Conservation (phyloP, 2,113 vertebrate genomes). For the Coracopsis vasa region DNA sequence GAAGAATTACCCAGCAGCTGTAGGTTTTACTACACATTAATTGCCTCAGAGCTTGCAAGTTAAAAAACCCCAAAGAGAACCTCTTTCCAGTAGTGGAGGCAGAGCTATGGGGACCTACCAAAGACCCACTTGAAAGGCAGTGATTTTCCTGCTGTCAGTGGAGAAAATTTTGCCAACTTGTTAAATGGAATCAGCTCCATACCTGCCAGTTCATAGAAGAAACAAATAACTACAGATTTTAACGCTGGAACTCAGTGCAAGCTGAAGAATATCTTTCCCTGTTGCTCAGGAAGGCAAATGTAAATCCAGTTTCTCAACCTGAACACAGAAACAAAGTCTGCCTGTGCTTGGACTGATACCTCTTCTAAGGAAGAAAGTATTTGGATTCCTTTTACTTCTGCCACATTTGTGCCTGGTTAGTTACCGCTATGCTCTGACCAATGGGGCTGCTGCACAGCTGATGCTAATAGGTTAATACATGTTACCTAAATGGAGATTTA, state of each 20-base stretch:
- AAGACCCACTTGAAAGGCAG: background rate
- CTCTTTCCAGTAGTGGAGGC: background rate
- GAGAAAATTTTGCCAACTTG: background rate
- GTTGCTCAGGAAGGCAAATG: background rate
- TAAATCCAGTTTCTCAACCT: background rate
- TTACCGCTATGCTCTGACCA: background rate
- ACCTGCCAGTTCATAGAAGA: background rate
- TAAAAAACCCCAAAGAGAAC: background rate
- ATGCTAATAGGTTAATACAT: background rate
- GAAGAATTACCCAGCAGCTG: background rate
- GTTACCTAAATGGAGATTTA: slow-evolving; percentile 53
- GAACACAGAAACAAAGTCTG: background rate
- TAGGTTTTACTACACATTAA: background rate
- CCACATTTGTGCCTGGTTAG: background rate
- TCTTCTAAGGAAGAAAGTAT: background rate
- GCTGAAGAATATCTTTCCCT: background rate
- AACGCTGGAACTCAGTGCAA: background rate
- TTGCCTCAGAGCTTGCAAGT: background rate
- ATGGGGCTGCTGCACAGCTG: background rate
- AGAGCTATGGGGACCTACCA: background rate
- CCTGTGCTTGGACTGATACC: background rate
- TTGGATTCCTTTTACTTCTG: background rate
- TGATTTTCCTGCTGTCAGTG: background rate
- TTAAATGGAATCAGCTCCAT: background rate
- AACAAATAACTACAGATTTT: background rate